These are phyloP conservation scores for Thalassoma bifasciatum DNA, from an alignment of 2,113 vertebrate genomes.

Conservation along the genomic window DNA sequence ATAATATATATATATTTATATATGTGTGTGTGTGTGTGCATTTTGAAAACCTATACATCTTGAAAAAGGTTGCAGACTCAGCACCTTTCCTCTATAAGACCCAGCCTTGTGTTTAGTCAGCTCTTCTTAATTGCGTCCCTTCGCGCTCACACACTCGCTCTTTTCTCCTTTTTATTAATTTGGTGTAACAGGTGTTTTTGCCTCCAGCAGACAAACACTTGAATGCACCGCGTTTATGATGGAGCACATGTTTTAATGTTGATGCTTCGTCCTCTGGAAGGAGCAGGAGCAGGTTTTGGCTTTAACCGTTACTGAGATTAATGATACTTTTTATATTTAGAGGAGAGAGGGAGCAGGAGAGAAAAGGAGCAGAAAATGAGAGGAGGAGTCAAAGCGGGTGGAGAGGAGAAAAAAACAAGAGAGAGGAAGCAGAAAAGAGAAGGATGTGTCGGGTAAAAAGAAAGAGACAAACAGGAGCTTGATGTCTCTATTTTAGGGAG, in stretches of 20 bases:
- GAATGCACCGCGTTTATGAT: constrained; percentile 14
- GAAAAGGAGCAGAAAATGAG: constrained; percentile 32
- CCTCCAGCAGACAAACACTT: constrained; percentile 7
- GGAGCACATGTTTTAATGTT: neutral
- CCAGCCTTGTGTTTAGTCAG: constrained; percentile 67
- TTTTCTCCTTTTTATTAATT: constrained; percentile 1
- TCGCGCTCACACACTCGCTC: neutral
- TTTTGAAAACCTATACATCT: constrained; percentile 23
- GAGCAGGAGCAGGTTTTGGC: neutral
- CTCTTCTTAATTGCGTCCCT: constrained; percentile 49
- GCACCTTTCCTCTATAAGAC: constrained; percentile 54
- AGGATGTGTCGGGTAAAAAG: neutral
- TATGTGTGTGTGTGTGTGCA: neutral
- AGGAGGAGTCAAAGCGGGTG: constrained; percentile 19
- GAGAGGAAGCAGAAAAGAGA: constrained; percentile 2
- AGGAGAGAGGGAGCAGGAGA: neutral
- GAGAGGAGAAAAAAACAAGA: constrained; percentile 6
- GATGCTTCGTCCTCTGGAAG: constrained; percentile 7
- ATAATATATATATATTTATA: no score
- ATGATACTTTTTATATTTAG: constrained; percentile 29
- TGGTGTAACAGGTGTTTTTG: constrained; percentile 57
- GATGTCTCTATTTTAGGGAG: constrained; percentile 40
- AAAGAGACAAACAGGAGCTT: constrained; percentile 7
- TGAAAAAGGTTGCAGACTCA: constrained; percentile 55
- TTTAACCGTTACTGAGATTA: constrained; percentile 8